Evolutionary conservation across 1,140 invertebrate species (phyloP).

Genomic region (Meloidogyne exigua): DNA sequence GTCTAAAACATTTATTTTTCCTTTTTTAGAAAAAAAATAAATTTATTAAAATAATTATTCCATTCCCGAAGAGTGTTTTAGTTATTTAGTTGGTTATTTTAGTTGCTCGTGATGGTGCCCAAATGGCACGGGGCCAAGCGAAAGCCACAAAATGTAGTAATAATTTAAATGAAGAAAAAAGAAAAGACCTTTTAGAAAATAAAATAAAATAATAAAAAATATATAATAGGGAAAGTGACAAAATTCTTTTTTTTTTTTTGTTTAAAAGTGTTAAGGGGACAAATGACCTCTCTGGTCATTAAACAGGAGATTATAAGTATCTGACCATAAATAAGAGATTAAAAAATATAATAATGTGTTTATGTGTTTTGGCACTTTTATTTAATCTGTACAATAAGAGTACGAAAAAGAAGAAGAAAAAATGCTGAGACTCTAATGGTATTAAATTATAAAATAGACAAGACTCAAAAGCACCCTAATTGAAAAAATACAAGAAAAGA

Average conservation of each 20-base stretch:
- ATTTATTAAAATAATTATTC: not conserved
- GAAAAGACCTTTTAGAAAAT: not conserved
- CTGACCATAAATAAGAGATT: no score
- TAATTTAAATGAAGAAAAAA: not conserved
- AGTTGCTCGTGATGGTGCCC: no score
- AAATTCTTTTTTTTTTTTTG: no score
- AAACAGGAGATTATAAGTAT: not conserved
- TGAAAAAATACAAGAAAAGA: no score
- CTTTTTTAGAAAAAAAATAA: no score
- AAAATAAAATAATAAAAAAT: no score
- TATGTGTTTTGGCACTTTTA: no score
- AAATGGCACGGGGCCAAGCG: conserved; percentile 3
- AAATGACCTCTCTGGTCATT: not conserved
- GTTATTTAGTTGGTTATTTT: no score
- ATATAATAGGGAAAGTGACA: not conserved
- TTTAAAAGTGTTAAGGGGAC: not conserved
- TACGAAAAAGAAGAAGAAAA: no score
- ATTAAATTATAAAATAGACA: not conserved
- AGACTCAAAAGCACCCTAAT: not conserved
- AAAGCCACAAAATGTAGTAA: conserved; percentile 5
- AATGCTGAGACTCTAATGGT: not conserved
- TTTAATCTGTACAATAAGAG: no score
- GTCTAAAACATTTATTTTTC: no score
- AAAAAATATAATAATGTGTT: no score
- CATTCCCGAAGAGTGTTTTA: not conserved